Base-by-base conservation (phyloP, 2,797 vertebrate species). In the Hylomyscus alleni region DNA sequence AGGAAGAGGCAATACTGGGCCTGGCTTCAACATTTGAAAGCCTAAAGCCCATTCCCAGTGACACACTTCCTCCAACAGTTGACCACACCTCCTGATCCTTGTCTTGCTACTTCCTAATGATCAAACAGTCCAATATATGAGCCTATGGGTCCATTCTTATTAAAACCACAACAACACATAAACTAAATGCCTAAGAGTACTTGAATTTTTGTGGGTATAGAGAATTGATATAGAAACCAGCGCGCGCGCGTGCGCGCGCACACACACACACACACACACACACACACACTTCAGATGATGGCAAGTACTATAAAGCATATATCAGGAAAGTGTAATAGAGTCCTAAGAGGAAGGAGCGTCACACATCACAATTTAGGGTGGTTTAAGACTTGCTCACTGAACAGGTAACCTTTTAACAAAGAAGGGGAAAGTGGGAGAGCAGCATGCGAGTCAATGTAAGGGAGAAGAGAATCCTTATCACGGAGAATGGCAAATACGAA, bases 331-430 rank as follows among this genome's bases (percentile, higher is more conserved):
- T 26, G 3, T 29, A 72, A 88, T 76, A 69, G 19, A 8, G 6
- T 56, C 14, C 76, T 9, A 88, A 72, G 73, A 77, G 47, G 76
- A 44, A 93, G 40, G n/a, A 95, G 3, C 22, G 84, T 12, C 65
- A 37, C 29, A 93, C 4, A 84, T 37, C 58, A 37, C 31, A 92
- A 9, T 96, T 95, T 84, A 83, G 13, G 2, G 40, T 92, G 10
- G 9, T 69, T 92, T 95, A 29, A 60, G 34, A 82, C 54, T 69
- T 54, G 72, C 47, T 91, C 17, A 77, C 7, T 93, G 62, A n/a
- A 90, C 60, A 85, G 56, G 20, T 89, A 62, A 77, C 65, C 37
- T 94, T 90, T 81, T 82, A 85, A 11, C 56, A 90, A 84, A 90
- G 94, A 96, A 22, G 15, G 62, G 34, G 29, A 50, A 56, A 73